Evolutionary conservation across 2,797 vertebrate genomes (phyloP).

Genomic region (Pogonophryne albipinna): DNA sequence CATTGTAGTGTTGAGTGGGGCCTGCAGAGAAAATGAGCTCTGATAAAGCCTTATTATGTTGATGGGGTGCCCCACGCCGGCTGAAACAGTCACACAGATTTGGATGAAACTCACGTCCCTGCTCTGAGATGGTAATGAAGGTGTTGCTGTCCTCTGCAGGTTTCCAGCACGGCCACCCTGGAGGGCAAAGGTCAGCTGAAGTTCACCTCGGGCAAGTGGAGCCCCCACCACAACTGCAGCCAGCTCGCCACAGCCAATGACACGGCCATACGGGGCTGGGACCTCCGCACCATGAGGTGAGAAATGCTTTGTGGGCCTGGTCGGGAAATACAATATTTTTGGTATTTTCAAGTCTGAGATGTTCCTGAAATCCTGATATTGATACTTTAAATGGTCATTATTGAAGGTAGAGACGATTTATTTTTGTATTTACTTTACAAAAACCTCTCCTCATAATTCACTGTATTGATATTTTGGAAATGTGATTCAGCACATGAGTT

Average conservation of each 20-base stretch:
- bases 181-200: conserved; percentile 97
- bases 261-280: conserved; percentile 94
- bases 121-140: conserved; percentile 36
- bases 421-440: too few relatives aligned
- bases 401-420: conserved; percentile 1
- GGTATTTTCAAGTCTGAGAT: neutral
- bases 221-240: conserved; percentile 96
- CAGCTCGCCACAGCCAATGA: conserved; percentile 97
- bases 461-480: conserved; percentile 19
- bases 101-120: conserved; percentile 27
- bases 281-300: conserved; percentile 96
- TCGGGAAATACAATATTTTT: conserved; percentile 3
- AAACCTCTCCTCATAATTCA: conserved; percentile 19
- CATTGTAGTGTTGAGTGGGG: conserved; percentile 32
- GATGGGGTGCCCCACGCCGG: conserved; percentile 32
- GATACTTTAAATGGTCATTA: neutral
- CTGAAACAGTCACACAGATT: conserved; percentile 36
- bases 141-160: conserved; percentile 75
- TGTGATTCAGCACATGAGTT: conserved; percentile 3
- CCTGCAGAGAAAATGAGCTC: conserved; percentile 44
- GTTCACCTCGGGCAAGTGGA: conserved; percentile 96
- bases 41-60: conserved; percentile 48
- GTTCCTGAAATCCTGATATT: neutral
- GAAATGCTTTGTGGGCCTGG: neutral
- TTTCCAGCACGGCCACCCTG: conserved; percentile 89